phyloP scores from a whole-genome alignment of 2,888 invertebrate species.

The Syritta pipiens region DNA sequence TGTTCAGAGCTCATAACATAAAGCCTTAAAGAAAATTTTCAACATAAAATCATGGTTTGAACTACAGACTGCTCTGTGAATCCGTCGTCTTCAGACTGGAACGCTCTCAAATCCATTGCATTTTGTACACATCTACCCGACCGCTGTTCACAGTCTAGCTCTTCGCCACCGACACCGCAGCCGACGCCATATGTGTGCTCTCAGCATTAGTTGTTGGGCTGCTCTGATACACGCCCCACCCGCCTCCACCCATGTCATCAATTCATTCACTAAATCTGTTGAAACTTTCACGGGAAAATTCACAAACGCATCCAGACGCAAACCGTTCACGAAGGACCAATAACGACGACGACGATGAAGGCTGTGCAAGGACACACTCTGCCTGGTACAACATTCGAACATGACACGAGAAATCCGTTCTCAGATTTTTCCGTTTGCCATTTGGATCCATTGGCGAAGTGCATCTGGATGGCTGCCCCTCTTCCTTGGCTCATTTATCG shows the following conservation, averaged over 20 bases:
- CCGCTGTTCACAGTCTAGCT: not conserved
- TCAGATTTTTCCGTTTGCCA: constrained; percentile 4
- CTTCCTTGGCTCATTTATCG: constrained; percentile 8
- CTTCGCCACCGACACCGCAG: not conserved
- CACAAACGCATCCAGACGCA: constrained; percentile 33
- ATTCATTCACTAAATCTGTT: constrained; percentile 25
- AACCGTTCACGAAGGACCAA: not conserved
- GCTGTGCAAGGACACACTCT: not conserved
- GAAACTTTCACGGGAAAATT: constrained; percentile 31
- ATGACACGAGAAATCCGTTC: constrained; percentile 28
- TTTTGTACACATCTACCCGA: too few relatives aligned
- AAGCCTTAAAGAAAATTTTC: not conserved
- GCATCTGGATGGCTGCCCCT: not conserved
- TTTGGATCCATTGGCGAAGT: not conserved
- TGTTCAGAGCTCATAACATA: not conserved
- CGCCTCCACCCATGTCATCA: constrained; percentile 20
- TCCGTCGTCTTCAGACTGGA: too few relatives aligned
- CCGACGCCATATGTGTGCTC: constrained; percentile 3
- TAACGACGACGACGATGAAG: constrained; percentile 9
- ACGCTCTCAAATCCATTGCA: not conserved
- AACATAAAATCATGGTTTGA: not conserved
- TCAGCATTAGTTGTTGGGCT: not conserved
- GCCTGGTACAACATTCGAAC: constrained; percentile 16
- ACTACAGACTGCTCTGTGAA: too few relatives aligned
- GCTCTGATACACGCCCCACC: not conserved